These are phyloP conservation scores for Drosophila elegans DNA, from an alignment of 1,140 invertebrate genomes.

Conservation along the genomic window DNA sequence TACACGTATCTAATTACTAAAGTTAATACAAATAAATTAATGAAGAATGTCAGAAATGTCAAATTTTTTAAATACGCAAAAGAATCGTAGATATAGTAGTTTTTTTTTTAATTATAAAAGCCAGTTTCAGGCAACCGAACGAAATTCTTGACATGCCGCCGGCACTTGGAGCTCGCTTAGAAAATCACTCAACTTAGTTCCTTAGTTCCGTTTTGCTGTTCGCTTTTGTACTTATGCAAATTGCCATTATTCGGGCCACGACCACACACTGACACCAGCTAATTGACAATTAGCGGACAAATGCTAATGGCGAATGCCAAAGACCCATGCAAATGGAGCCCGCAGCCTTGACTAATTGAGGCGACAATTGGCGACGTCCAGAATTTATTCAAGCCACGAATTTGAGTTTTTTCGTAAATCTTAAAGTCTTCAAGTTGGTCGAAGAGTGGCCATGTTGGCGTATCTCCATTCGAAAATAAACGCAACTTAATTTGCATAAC, in stretches of 20 bases:
- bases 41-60: too few relatives aligned
- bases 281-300: constrained; percentile 68
- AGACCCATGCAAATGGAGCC: constrained; percentile 29
- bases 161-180: constrained; percentile 31
- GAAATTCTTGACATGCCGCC: constrained; percentile 33
- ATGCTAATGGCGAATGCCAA: constrained; percentile 49
- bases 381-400: constrained; percentile 43
- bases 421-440: constrained; percentile 7
- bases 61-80: too few relatives aligned
- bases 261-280: constrained; percentile 31
- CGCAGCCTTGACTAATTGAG: constrained; percentile 43
- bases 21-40: too few relatives aligned
- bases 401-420: background rate
- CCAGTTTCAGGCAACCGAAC: background rate
- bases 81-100: too few relatives aligned
- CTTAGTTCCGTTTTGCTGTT: background rate
- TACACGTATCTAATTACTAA: too few relatives aligned
- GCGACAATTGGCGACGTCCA: constrained; percentile 40
- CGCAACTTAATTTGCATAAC: constrained; percentile 60
- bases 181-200: background rate
- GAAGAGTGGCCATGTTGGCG: constrained; percentile 19
- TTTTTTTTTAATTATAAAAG: too few relatives aligned
- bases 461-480: constrained; percentile 38
- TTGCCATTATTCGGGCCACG: constrained; percentile 20
- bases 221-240: constrained; percentile 26